Evolutionary conservation across 2,113 vertebrate genomes (phyloP), one percentile per base, ranked within the genome.

Genomic region (Bagarius yarrelli): DNA sequence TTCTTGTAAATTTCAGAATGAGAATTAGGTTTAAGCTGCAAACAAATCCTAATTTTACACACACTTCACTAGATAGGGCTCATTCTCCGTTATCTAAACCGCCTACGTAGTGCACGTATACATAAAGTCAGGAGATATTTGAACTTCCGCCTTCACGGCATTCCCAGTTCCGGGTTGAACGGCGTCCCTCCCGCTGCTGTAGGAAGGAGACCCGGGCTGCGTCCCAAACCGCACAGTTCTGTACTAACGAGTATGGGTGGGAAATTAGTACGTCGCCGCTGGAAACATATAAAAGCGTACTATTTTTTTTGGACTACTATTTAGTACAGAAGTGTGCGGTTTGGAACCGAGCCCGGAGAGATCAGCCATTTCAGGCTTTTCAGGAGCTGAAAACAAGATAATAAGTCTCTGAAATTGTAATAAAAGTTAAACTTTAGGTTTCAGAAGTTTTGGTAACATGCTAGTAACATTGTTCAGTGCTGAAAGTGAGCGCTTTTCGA

Each of bases 121-220:
- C 6, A 53, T 47, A 5, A 4, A 5, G 18, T n/a, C 1, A 0
- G 21, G 21, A 1, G 2, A 3, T 18, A 36, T 78, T 78, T 21
- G 76, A 23, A 9, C 19, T 15, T 23, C 30, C n/a, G 47, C 25
- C 60, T 63, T 74, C 59, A 84, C 70, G 73, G 27, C 66, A 80
- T 79, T 83, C 87, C 77, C 83, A 91, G 89, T 93, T 94, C 93
- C 93, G 92, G 93, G 93, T 93, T 88, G 76, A 90, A 85, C 80
- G 76, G 79, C 88, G 85, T 81, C 82, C 34, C 80, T 86, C 83
- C 79, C 66, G 91, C 92, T 88, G 87, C 91, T 91, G 57, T 70
- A 66, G 84, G 87, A 83, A 59, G 82, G 52, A 83, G 60, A 64
- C 8, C 60, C 47, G 76, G 47, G 76, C 61, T 53, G 60, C 60